Conservation (phyloP, 2,113 vertebrate genomes). For the Thymallus thymallus region DNA sequence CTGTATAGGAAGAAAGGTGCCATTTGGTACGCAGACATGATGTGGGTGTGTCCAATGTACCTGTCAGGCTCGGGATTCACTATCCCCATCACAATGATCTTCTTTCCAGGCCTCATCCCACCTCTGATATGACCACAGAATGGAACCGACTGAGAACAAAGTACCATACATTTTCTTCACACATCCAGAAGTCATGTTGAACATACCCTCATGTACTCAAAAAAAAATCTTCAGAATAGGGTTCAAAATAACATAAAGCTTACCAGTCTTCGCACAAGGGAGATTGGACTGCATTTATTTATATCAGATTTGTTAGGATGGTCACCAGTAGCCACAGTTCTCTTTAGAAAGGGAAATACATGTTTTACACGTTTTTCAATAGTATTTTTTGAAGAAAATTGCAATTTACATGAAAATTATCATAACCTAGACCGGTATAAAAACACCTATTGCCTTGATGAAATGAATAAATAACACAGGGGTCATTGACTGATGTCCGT, state of each 20-base stretch:
- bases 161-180: constrained; percentile 11
- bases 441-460: too few relatives aligned
- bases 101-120: constrained; percentile 90
- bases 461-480: too few relatives aligned
- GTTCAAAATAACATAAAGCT: not conserved
- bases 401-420: too few relatives aligned
- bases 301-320: not conserved
- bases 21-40: not conserved
- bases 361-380: too few relatives aligned
- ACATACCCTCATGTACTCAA: not conserved
- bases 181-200: not conserved
- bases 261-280: not conserved
- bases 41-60: constrained; percentile 55
- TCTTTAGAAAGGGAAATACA: too few relatives aligned
- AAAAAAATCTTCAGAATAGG: not conserved
- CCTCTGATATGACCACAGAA: constrained; percentile 89
- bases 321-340: too few relatives aligned
- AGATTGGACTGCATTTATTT: not conserved
- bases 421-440: too few relatives aligned
- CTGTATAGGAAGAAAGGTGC: not conserved
- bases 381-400: too few relatives aligned
- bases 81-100: constrained; percentile 86
- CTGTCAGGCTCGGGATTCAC: constrained; percentile 87
- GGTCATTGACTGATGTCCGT: too few relatives aligned
- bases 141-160: constrained; percentile 81